Percentiles rank a stretch among this genome's conserved stretches.
phyloP scores from a whole-genome alignment of 2,113 vertebrate genomes.

The Malurus melanocephalus region DNA sequence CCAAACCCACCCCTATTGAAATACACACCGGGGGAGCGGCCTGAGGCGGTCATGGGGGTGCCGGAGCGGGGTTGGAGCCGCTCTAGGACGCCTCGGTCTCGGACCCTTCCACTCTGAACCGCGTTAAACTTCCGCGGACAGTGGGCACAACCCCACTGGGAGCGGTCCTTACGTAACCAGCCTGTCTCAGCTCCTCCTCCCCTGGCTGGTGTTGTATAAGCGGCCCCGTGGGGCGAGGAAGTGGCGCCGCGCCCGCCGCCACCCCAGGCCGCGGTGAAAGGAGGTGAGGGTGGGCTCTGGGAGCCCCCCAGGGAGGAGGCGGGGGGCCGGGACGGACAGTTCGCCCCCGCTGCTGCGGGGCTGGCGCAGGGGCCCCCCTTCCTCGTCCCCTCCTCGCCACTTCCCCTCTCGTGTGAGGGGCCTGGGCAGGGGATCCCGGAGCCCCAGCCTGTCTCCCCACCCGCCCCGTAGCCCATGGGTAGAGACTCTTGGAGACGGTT shows the following conservation, averaged over 20 bases:
- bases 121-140: neutral
- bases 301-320: neutral
- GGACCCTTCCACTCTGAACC: neutral
- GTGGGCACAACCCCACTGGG: too few species aligned
- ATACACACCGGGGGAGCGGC: fast-evolving
- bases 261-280: neutral
- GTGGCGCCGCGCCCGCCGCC: neutral
- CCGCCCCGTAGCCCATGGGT: too few species aligned
- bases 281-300: neutral
- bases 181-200: neutral
- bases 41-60: fast-evolving
- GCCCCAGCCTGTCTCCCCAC: neutral
- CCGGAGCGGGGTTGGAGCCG: fast-evolving
- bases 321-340: too few species aligned
- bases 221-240: neutral
- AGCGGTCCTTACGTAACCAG: neutral
- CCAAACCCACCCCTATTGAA: fast-evolving
- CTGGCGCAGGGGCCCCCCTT: neutral
- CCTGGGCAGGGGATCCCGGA: too few species aligned
- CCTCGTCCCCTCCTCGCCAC: neutral
- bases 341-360: neutral
- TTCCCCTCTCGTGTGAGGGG: neutral
- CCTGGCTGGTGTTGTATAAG: neutral
- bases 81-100: too few species aligned
- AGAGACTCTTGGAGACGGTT: neutral